A percentile compares a stretch with the other conserved stretches of the same genome.
phyloP scores from a whole-genome alignment of 1,140 invertebrate genomes.

The Sycophila sp. region DNA sequence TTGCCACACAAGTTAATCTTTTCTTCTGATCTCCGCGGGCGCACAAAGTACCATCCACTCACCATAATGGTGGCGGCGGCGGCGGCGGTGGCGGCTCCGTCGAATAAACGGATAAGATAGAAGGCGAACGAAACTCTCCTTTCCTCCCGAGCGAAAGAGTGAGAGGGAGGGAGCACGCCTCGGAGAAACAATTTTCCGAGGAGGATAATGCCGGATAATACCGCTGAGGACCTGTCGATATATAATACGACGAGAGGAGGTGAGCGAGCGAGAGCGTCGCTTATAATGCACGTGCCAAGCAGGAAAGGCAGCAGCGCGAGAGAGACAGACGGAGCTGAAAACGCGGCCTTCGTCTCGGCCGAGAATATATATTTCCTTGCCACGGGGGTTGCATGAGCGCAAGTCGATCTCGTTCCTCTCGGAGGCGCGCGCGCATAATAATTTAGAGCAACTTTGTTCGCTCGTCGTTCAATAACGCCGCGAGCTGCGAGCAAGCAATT shows the following conservation, averaged over 20 bases:
- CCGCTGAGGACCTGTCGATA: constrained; percentile 20
- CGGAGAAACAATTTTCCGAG: constrained; percentile 27
- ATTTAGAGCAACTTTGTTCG: constrained; percentile 43
- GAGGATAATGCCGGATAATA: constrained; percentile 6
- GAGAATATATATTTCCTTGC: constrained; percentile 27
- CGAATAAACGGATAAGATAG: neutral
- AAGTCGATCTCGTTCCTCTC: constrained; percentile 45
- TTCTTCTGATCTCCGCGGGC: constrained; percentile 8
- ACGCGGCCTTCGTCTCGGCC: neutral
- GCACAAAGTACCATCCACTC: neutral
- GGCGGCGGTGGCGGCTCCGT: no score
- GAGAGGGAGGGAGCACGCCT: no score
- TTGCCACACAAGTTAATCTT: constrained; percentile 22
- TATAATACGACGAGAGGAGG: neutral
- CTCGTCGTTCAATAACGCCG: constrained; percentile 38
- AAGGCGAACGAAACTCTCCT: neutral
- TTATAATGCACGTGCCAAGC: constrained; percentile 2
- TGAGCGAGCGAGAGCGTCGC: neutral
- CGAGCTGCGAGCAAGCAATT: constrained; percentile 35
- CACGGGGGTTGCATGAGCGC: neutral
- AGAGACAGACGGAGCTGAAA: neutral
- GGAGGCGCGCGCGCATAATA: constrained; percentile 30
- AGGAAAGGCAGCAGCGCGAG: neutral
- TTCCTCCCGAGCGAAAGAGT: neutral
- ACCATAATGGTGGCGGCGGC: no score